Conservation (phyloP, 2,888 invertebrate species). For the Drosophila vallismaia region DNA sequence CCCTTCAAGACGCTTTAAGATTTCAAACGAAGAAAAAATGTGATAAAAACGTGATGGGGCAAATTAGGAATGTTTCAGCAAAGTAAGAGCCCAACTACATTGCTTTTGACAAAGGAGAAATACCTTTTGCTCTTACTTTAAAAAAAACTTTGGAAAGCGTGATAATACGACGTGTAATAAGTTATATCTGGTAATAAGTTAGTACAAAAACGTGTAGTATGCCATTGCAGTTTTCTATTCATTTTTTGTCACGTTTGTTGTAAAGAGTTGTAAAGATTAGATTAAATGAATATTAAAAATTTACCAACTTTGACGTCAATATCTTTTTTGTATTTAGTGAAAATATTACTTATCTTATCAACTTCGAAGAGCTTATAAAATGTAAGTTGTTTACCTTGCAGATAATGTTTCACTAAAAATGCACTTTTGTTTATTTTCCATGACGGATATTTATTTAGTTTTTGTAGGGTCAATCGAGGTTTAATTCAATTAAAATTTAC, state of each 20-base stretch:
- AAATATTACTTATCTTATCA: background rate
- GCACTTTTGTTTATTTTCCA: background rate
- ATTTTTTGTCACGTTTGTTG: background rate
- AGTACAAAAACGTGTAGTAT: background rate
- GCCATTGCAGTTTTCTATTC: background rate
- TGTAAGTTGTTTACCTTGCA: too few relatives aligned
- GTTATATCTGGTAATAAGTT: background rate
- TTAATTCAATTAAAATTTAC: background rate
- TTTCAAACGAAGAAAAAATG: background rate
- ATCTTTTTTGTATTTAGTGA: background rate
- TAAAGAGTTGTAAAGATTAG: background rate
- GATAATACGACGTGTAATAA: background rate
- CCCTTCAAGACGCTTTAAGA: conserved; percentile 23
- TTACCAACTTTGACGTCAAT: too few relatives aligned
- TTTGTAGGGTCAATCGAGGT: background rate
- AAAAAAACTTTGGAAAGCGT: background rate
- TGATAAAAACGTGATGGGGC: background rate
- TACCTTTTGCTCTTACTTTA: background rate
- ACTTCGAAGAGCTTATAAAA: too few relatives aligned
- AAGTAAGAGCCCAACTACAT: background rate
- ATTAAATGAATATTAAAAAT: too few relatives aligned
- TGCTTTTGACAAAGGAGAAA: background rate
- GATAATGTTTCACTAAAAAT: too few relatives aligned
- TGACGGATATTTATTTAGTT: too few relatives aligned
- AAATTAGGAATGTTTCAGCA: conserved; percentile 3